phyloP scores from a whole-genome alignment of 2,888 invertebrate species.

The Thyatira batis region DNA sequence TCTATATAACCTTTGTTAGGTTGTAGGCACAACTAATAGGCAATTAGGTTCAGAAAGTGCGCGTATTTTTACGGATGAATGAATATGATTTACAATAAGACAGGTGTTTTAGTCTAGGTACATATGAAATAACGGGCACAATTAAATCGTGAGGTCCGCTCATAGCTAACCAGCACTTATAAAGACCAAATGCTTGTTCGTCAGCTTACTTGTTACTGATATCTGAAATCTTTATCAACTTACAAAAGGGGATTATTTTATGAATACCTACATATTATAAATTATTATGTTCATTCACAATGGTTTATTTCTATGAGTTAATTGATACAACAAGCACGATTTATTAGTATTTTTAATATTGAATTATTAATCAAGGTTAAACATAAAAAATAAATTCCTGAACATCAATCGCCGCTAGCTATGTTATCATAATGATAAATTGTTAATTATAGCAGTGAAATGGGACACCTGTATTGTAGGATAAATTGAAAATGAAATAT shows the following conservation, averaged over 20 bases:
- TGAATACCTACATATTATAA: no score
- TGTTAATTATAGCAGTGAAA: neutral
- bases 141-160: no score
- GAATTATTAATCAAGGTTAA: neutral
- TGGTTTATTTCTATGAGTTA: neutral
- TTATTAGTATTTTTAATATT: neutral
- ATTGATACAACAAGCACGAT: neutral
- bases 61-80: no score
- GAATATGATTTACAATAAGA: no score
- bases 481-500: neutral
- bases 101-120: no score
- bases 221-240: no score
- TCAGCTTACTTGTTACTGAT: no score
- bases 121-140: no score
- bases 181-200: no score
- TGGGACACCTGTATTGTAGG: neutral
- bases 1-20: constrained; percentile 1
- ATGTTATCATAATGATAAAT: neutral
- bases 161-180: no score
- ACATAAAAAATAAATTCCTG: neutral
- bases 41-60: neutral
- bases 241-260: no score
- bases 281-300: no score
- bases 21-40: neutral
- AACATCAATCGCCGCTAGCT: neutral